Percentiles rank a stretch among this genome's conserved stretches.
Conservation (phyloP, 2,113 vertebrate genomes). For the Ptyas mucosa region DNA sequence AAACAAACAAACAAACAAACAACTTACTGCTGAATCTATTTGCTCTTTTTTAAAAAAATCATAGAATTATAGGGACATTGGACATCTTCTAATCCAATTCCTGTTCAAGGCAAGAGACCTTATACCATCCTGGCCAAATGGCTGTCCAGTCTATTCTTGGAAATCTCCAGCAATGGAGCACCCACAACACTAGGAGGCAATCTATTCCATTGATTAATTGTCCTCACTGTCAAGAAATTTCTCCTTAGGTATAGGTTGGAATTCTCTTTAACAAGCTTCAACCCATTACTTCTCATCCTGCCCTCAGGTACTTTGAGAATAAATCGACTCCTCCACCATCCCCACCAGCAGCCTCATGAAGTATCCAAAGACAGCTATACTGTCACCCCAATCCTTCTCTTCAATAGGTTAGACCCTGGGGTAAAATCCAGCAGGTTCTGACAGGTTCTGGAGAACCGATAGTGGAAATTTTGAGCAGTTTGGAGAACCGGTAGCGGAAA, state of each 20-base stretch:
- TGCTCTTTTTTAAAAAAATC: neutral
- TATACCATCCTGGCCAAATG: neutral
- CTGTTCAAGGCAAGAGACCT: neutral
- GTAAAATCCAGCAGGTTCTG: no score
- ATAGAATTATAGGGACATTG: neutral
- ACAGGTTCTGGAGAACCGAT: no score
- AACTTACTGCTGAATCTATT: neutral
- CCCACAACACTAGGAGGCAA: neutral
- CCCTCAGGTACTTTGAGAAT: neutral
- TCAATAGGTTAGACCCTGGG: neutral
- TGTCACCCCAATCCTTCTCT: neutral
- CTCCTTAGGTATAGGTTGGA: neutral
- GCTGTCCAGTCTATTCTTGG: neutral
- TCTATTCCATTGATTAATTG: neutral
- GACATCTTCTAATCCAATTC: neutral
- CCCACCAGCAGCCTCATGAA: neutral
- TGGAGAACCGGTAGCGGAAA: no score
- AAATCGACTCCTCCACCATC: no score
- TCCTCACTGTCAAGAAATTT: neutral
- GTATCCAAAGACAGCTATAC: neutral
- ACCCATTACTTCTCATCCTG: neutral
- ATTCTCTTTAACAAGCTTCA: neutral
- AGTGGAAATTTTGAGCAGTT: no score
- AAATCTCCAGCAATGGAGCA: neutral
- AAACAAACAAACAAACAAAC: slow-evolving; percentile 24